phyloP scores from a whole-genome alignment of 2,888 invertebrate species.

The Mimachlamys varia region DNA sequence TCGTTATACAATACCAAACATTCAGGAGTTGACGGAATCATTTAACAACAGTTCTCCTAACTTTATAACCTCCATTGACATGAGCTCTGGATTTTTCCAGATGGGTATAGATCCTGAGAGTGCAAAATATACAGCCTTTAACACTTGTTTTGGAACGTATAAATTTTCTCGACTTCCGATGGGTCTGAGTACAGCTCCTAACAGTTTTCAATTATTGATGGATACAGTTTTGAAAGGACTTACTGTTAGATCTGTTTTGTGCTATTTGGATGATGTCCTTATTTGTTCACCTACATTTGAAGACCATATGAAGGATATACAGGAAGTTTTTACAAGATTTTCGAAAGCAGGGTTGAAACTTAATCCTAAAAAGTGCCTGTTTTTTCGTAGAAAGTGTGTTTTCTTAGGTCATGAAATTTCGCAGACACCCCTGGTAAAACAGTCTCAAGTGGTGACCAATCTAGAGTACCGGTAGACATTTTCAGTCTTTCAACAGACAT shows the following conservation, averaged over 20 bases:
- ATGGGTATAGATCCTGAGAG: background rate
- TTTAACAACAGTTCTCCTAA: conserved; percentile 29
- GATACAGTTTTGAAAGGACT: conserved; percentile 38
- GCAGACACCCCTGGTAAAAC: no score
- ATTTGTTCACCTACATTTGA: background rate
- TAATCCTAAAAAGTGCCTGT: background rate
- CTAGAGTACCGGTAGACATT: no score
- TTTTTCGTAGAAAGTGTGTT: conserved; percentile 29
- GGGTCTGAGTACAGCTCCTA: no score
- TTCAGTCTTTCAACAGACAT: no score
- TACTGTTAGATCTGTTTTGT: conserved; percentile 42
- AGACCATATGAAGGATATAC: background rate
- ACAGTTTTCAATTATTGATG: conserved; percentile 38
- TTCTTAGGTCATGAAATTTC: conserved; percentile 51
- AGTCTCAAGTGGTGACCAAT: no score
- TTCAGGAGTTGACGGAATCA: conserved; percentile 38
- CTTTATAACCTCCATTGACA: conserved; percentile 39
- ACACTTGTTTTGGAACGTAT: conserved; percentile 39
- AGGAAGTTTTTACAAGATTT: background rate
- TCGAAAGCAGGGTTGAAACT: background rate
- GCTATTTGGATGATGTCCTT: conserved; percentile 37
- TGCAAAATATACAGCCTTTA: conserved; percentile 38
- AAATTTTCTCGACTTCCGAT: conserved; percentile 6
- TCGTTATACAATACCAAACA: conserved; percentile 38
- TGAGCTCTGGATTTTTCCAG: conserved; percentile 44